These are phyloP conservation scores for Taeniopygia guttata DNA, from an alignment of 2,797 vertebrate genomes.

Conservation along the genomic window DNA sequence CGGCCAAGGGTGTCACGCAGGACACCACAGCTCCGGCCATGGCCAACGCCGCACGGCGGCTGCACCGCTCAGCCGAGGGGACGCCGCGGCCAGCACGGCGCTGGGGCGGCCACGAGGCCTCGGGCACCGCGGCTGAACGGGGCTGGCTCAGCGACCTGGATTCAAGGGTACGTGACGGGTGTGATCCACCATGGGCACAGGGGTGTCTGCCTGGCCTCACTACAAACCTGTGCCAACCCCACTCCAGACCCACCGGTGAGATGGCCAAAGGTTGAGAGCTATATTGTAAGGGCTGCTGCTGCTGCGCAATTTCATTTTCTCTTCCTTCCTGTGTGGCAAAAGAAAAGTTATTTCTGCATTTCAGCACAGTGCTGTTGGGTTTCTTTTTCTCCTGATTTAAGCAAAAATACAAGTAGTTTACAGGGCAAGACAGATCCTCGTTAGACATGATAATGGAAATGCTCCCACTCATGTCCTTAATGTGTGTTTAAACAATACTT, in stretches of 20 bases:
- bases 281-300: not conserved
- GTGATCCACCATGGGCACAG: not conserved
- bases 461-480: constrained; percentile 16
- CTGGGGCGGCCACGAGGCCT: rapidly evolving
- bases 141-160: not conserved
- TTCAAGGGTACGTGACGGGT: rapidly evolving
- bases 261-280: not conserved
- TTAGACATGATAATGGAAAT: constrained; percentile 36
- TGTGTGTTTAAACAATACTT: constrained; percentile 34
- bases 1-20: rapidly evolving
- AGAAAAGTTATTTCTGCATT: constrained; percentile 57
- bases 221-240: not conserved
- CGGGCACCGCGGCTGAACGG: not conserved
- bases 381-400: constrained; percentile 49
- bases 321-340: constrained; percentile 25
- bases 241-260: not conserved
- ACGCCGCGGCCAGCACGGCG: not conserved
- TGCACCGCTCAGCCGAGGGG: rapidly evolving
- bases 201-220: not conserved
- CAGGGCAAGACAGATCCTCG: constrained; percentile 35
- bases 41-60: not conserved
- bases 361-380: constrained; percentile 67
- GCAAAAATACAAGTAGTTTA: constrained; percentile 65
- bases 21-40: rapidly evolving
- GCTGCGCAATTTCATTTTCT: not conserved